Evolutionary conservation across 1,140 invertebrate genomes (phyloP).

Genomic region (Eumeta japonica): DNA sequence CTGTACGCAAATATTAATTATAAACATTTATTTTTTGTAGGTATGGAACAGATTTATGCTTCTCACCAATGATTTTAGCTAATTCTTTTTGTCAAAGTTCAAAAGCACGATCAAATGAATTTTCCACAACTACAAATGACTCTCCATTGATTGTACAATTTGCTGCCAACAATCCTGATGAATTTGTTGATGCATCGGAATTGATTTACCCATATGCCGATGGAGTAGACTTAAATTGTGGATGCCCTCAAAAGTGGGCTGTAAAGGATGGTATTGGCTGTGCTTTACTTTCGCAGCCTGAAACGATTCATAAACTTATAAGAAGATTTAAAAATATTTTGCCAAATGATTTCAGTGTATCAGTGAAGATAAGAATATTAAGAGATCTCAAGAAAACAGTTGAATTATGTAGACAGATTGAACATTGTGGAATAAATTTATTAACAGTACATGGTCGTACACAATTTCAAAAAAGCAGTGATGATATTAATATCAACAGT

Average conservation of each 20-base stretch:
- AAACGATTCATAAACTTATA: slow-evolving; percentile 81
- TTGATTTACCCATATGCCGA: slow-evolving; percentile 82
- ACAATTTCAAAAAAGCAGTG: slow-evolving; percentile 73
- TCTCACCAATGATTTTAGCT: slow-evolving; percentile 95
- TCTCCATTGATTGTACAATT: slow-evolving; percentile 90
- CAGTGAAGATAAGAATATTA: slow-evolving; percentile 86
- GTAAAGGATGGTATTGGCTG: slow-evolving; percentile 88
- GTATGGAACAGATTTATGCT: slow-evolving; percentile 87
- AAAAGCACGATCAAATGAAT: slow-evolving; percentile 87
- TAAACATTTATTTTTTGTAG: slow-evolving; percentile 28
- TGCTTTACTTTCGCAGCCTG: slow-evolving; percentile 78
- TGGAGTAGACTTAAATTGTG: slow-evolving; percentile 95
- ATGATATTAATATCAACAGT: slow-evolving; percentile 73
- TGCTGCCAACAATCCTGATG: slow-evolving; percentile 81
- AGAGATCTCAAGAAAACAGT: slow-evolving; percentile 52
- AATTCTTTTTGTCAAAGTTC: slow-evolving; percentile 88
- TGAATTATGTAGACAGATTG: slow-evolving; percentile 69
- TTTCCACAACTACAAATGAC: slow-evolving; percentile 77
- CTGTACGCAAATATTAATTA: neutral
- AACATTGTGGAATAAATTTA: slow-evolving; percentile 84
- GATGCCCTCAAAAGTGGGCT: slow-evolving; percentile 95
- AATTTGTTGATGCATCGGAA: slow-evolving; percentile 83
- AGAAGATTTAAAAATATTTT: slow-evolving; percentile 72
- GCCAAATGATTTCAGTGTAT: slow-evolving; percentile 77
- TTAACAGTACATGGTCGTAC: slow-evolving; percentile 90